Conservation (phyloP, 2,113 vertebrate species). For the Zeus faber region DNA sequence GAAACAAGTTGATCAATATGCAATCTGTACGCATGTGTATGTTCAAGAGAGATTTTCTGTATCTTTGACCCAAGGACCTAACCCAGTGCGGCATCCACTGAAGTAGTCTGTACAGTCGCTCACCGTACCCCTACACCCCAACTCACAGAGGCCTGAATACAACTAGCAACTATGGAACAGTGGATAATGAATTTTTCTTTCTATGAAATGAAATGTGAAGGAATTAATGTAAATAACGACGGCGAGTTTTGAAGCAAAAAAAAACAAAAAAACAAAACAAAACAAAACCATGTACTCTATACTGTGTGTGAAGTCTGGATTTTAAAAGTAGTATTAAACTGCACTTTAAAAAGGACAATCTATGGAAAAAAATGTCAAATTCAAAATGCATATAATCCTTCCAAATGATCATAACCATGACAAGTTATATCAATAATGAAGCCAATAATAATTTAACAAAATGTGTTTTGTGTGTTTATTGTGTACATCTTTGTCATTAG, state of each 20-base stretch:
- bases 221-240: conserved; percentile 60
- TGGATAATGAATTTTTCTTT: conserved; percentile 67
- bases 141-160: conserved; percentile 61
- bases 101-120: conserved; percentile 48
- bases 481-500: too few species aligned
- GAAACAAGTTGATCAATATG: conserved; percentile 57
- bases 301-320: conserved; percentile 65
- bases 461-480: conserved; percentile 55
- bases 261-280: conserved; percentile 36
- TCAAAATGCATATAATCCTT: conserved; percentile 63
- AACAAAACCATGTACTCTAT: conserved; percentile 57
- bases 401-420: conserved; percentile 69
- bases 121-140: conserved; percentile 6
- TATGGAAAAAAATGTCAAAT: conserved; percentile 46
- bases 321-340: conserved; percentile 65
- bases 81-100: conserved; percentile 50
- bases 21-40: conserved; percentile 61
- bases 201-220: conserved; percentile 69
- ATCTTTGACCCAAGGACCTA: conserved; percentile 43
- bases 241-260: too few species aligned
- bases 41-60: conserved; percentile 34
- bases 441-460: conserved; percentile 65
- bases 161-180: conserved; percentile 52
- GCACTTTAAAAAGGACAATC: conserved; percentile 81
- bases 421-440: conserved; percentile 71